Evolutionary conservation across 1,140 invertebrate genomes (phyloP).

Genomic region (Drosophila orosa): DNA sequence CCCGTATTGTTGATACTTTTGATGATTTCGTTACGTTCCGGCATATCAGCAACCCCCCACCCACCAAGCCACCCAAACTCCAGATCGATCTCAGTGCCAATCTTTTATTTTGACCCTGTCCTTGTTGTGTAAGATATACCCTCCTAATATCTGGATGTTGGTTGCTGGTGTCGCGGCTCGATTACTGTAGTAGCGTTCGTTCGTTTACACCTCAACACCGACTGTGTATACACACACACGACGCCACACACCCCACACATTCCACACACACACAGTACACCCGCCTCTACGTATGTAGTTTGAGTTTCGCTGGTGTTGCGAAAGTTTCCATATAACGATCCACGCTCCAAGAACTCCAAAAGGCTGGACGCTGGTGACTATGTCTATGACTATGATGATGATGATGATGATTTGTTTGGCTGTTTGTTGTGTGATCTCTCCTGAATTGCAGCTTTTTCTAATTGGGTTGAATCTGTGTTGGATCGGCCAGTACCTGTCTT

Average conservation of each 20-base stretch:
- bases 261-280: constrained; percentile 20
- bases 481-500: constrained; percentile 11
- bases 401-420: constrained; percentile 48
- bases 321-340: constrained; percentile 41
- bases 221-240: constrained; percentile 24
- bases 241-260: constrained; percentile 15
- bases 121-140: constrained; percentile 65
- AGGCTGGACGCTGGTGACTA: constrained; percentile 37
- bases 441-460: constrained; percentile 59
- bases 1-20: constrained; percentile 61
- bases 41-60: constrained; percentile 44
- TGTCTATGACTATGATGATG: constrained; percentile 4
- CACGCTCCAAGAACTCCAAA: constrained; percentile 30
- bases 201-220: constrained; percentile 21
- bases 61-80: constrained; percentile 3
- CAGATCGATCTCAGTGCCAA: constrained; percentile 19
- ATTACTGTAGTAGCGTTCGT: constrained; percentile 51
- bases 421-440: constrained; percentile 63
- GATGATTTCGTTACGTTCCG: constrained; percentile 64
- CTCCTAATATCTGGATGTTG: constrained; percentile 65
- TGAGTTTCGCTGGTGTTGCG: constrained; percentile 71
- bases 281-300: constrained; percentile 53
- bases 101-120: constrained; percentile 33
- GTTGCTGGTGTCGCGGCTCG: constrained; percentile 56
- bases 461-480: constrained; percentile 41